Evolutionary conservation across 92 coral and sea anemone species (phyloP).

Genomic region (Epizoanthus illoricatus): DNA sequence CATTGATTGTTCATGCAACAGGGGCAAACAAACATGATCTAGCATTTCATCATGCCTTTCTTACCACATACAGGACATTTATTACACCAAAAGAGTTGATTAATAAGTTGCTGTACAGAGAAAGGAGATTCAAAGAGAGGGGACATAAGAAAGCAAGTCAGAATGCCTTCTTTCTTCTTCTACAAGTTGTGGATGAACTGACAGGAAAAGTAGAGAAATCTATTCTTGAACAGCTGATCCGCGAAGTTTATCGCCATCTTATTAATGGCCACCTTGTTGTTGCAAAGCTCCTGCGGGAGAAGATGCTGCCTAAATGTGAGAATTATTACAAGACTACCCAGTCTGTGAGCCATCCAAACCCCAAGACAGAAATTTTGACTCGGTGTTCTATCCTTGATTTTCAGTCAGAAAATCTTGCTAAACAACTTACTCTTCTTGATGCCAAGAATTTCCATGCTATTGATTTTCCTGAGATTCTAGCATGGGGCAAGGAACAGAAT

Average conservation of each 20-base stretch:
- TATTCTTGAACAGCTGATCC: constrained; percentile 90
- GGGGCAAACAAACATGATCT: constrained; percentile 85
- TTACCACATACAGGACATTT: constrained; percentile 92
- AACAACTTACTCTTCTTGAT: constrained; percentile 89
- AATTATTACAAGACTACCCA: constrained; percentile 83
- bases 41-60: constrained; percentile 92
- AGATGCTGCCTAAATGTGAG: constrained; percentile 94
- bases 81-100: constrained; percentile 79
- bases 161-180: constrained; percentile 84
- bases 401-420: constrained; percentile 84
- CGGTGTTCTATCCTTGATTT: constrained; percentile 74
- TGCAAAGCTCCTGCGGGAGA: constrained; percentile 84
- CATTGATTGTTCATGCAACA: constrained; percentile 91
- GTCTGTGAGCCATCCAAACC: constrained; percentile 41
- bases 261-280: constrained; percentile 83
- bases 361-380: constrained; percentile 35
- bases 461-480: constrained; percentile 95
- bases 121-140: constrained; percentile 89
- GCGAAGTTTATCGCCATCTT: constrained; percentile 88
- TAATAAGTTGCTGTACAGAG: constrained; percentile 86
- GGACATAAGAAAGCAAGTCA: constrained; percentile 96
- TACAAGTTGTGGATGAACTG: constrained; percentile 91
- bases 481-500: constrained; percentile 99
- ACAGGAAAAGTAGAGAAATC: constrained; percentile 91
- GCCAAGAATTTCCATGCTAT: constrained; percentile 86